A percentile compares a stretch with the other conserved stretches of the same genome.
Conservation (phyloP, 2,797 vertebrate species). For the Borostomias antarcticus region DNA sequence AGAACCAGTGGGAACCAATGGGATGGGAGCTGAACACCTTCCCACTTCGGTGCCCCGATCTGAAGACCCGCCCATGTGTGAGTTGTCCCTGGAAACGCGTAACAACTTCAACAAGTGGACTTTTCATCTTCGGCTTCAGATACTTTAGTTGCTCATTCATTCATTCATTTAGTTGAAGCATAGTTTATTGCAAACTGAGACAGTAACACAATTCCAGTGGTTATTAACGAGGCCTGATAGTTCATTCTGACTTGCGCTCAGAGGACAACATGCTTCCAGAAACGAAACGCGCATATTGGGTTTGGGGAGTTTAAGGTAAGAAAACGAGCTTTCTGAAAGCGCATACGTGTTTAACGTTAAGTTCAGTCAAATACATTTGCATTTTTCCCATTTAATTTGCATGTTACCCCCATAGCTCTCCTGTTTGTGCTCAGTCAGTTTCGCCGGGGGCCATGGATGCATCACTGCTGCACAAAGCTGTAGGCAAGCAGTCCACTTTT, state of each 20-base stretch:
- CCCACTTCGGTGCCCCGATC: constrained; percentile 2
- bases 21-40: constrained; percentile 2
- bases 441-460: background rate
- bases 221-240: background rate
- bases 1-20: background rate
- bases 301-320: constrained; percentile 21
- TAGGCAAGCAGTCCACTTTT: too few species aligned
- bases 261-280: constrained; percentile 15
- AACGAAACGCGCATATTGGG: constrained; percentile 6
- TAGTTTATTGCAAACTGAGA: background rate
- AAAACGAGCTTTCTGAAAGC: background rate
- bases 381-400: background rate
- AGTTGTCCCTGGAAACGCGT: constrained; percentile 18
- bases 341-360: too few species aligned
- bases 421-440: background rate
- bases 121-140: background rate
- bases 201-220: background rate
- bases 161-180: background rate
- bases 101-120: constrained; percentile 13
- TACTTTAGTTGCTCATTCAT: background rate
- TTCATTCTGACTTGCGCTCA: background rate
- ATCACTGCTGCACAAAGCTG: background rate
- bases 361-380: background rate
- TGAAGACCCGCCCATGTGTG: constrained; percentile 6
- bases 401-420: background rate